Evolutionary conservation across 2,797 vertebrate genomes (phyloP).

Genomic region (Amblyraja radiata): DNA sequence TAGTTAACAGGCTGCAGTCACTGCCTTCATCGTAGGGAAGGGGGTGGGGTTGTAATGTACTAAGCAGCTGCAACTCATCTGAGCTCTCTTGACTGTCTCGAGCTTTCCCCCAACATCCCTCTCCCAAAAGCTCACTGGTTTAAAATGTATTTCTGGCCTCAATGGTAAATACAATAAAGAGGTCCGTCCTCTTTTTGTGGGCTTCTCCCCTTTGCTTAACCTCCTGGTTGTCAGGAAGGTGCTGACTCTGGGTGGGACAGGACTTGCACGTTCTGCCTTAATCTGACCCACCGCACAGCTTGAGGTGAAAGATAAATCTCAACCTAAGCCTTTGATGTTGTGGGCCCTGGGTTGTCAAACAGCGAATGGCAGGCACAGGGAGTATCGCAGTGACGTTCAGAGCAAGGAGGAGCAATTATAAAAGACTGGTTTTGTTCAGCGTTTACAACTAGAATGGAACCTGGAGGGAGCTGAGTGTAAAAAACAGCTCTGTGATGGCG

Average conservation of each 20-base stretch:
- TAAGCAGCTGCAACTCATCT: neutral
- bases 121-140: neutral
- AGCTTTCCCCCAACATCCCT: neutral
- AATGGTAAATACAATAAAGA: neutral
- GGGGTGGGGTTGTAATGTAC: neutral
- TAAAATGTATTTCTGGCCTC: neutral
- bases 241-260: too few relatives aligned
- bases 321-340: neutral
- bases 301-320: neutral
- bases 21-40: neutral
- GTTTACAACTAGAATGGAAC: too few relatives aligned
- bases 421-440: too few relatives aligned
- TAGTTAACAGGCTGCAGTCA: neutral
- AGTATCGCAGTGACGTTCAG: too few relatives aligned
- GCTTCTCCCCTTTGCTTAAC: too few relatives aligned
- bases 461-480: too few relatives aligned
- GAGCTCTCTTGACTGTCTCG: neutral
- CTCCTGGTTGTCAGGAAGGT: neutral
- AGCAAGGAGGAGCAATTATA: too few relatives aligned
- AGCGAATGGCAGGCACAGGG: too few relatives aligned
- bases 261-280: neutral
- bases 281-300: neutral
- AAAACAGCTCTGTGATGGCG: too few relatives aligned
- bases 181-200: neutral
- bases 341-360: too few relatives aligned